These are phyloP conservation scores for Echinarachnius parma DNA, from an alignment of 53 echinoderm and acorn worm species.

Conservation along the genomic window DNA sequence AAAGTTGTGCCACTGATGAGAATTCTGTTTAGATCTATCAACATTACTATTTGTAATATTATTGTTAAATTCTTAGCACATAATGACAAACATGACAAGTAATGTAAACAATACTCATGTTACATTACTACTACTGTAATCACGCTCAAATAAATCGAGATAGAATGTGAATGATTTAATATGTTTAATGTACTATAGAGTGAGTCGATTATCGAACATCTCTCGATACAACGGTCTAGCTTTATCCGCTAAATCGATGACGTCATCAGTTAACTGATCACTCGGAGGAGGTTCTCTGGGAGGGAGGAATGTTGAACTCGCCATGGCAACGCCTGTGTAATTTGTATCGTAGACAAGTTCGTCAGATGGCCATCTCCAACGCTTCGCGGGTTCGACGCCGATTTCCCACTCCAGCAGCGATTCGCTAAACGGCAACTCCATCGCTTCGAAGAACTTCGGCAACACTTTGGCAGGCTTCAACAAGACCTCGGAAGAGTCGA, in stretches of 20 bases:
- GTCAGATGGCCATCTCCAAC: conserved; percentile 5
- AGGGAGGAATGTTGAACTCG: not conserved
- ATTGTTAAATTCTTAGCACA: no score
- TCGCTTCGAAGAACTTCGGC: conserved; percentile 35
- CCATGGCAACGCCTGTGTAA: not conserved
- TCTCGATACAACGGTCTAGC: not conserved
- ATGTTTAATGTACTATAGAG: no score
- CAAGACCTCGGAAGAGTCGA: conserved; percentile 19
- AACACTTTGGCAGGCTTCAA: conserved; percentile 14
- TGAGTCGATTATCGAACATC: not conserved
- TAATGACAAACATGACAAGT: no score
- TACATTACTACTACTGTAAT: no score
- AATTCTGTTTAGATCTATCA: no score
- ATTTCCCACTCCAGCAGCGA: conserved; percentile 15
- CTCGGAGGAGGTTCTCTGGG: not conserved
- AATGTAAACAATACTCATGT: no score
- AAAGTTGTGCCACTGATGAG: no score
- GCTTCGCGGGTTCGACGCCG: not conserved
- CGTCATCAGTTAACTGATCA: not conserved
- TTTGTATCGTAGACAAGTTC: not conserved
- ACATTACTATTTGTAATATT: no score
- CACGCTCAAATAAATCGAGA: no score
- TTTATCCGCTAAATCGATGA: not conserved
- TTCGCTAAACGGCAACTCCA: not conserved
- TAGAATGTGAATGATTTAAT: no score